Evolutionary conservation across 1,140 invertebrate species (phyloP), one percentile per base, ranked within the genome.

Genomic region (Medauroidea extradentata): DNA sequence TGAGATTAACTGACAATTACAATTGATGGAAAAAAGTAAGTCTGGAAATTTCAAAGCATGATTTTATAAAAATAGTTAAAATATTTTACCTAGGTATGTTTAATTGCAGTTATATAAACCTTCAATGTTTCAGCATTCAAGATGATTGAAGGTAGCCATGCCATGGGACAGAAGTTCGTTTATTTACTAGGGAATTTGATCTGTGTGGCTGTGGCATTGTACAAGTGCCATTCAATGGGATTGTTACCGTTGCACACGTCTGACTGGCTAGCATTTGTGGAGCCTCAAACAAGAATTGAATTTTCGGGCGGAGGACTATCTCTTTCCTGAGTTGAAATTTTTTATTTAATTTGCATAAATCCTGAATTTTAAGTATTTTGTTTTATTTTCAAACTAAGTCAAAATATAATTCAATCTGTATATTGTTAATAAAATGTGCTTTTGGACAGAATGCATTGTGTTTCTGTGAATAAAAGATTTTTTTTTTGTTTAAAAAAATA

Each of bases 141-240:
- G 78, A 88, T 94, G 77, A 93, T 98, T 59, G 94, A 98, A 80
- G 94, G 94, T n/a, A 86, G 86, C 23, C 92, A 95, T 73, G 89
- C 91, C 14, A 81, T 84, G 54, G 85, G 85, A 5, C 97, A 99
- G 77, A 98, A 98, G 69, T 83, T 98, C 64, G 90, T 97, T 13
- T 99, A 95, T 75, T 83, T 97, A 50, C 77, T 99, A 61, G 97
- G 97, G 21, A 98, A 99, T 78, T 76, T 99, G 54, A 87, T 94
- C 1, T 96, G 95, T 73, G 86, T 99, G 62, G 86, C 85, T 5
- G 74, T 99, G 61, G 96, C 96, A 19, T 78, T 99, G 3, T 99
- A 99, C 73, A 99, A 99, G 78, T 99, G 96, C 78, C 94, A 98
- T 65, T 94, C 93, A 48, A 99, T 99, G 96, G 97, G 97, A 13